Percentiles rank a stretch among this genome's conserved stretches.
These are phyloP conservation scores for Nyctalus aviator DNA, from an alignment of 2,797 vertebrate genomes.

Conservation along the genomic window DNA sequence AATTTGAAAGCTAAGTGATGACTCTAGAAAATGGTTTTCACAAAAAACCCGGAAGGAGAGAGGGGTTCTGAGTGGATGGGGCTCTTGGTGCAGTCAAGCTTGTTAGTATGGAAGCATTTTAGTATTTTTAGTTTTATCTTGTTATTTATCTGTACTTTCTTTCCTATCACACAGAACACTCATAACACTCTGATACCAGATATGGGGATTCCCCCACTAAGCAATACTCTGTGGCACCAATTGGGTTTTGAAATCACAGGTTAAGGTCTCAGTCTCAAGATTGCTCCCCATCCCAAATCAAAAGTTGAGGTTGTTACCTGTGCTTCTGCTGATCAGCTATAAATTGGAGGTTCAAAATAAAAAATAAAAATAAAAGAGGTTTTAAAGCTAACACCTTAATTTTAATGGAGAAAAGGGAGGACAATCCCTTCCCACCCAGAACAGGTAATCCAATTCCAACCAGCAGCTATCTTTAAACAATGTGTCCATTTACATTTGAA, in stretches of 20 bases:
- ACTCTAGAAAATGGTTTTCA: not conserved
- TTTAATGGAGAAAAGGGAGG: no score
- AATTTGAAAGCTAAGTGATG: constrained; percentile 25
- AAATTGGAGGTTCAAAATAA: not conserved
- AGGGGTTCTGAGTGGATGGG: not conserved
- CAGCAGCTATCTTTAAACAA: no score
- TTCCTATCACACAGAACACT: not conserved
- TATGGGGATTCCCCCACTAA: not conserved
- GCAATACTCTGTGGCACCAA: not conserved
- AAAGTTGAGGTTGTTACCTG: not conserved
- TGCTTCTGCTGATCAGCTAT: not conserved
- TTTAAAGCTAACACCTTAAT: no score
- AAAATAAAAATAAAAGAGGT: no score
- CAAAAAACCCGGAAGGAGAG: not conserved
- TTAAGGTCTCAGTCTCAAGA: not conserved
- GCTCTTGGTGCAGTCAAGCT: not conserved
- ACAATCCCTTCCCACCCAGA: no score
- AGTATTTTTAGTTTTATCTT: constrained; percentile 28
- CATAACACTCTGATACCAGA: not conserved
- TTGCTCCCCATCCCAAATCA: not conserved
- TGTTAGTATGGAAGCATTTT: constrained; percentile 8
- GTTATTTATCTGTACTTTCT: not conserved
- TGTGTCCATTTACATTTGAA: no score
- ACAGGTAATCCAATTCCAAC: no score
- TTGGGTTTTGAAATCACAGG: not conserved